Conservation (phyloP, 2,797 vertebrate species). For the Spinus pinus region DNA sequence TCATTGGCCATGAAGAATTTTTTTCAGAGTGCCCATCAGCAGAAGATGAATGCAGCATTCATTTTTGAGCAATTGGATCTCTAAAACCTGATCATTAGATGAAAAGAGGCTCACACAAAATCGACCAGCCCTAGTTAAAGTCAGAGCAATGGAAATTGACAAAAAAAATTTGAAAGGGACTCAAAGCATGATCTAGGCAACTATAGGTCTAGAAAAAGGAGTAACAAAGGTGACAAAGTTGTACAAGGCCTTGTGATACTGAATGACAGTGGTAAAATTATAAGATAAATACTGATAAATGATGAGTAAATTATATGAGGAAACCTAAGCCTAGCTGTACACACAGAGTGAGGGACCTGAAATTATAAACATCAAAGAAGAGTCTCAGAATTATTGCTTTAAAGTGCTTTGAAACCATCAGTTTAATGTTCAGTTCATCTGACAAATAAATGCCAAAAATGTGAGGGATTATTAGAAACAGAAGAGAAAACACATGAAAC, state of each 20-base stretch:
- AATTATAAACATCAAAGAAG: not conserved
- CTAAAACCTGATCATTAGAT: not conserved
- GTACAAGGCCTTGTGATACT: not conserved
- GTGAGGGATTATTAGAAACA: conserved; percentile 13
- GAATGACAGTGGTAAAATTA: not conserved
- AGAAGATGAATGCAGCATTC: not conserved
- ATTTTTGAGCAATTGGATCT: not conserved
- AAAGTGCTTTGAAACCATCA: not conserved
- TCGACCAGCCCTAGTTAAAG: not conserved
- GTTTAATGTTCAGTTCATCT: not conserved
- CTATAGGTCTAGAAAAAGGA: not conserved
- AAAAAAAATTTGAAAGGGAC: not conserved
- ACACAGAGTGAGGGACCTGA: not conserved
- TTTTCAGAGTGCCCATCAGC: not conserved
- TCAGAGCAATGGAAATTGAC: not conserved
- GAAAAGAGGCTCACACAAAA: not conserved
- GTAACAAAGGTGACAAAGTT: not conserved
- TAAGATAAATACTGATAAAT: not conserved
- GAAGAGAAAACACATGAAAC: conserved; percentile 6
- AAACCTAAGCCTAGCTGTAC: not conserved
- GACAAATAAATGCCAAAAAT: not conserved
- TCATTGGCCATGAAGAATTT: not conserved
- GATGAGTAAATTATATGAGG: not conserved
- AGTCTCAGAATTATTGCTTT: not conserved
- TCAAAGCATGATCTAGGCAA: not conserved